phyloP scores from a whole-genome alignment of 2,113 vertebrate genomes.

The Dicerorhinus sumatrensis region DNA sequence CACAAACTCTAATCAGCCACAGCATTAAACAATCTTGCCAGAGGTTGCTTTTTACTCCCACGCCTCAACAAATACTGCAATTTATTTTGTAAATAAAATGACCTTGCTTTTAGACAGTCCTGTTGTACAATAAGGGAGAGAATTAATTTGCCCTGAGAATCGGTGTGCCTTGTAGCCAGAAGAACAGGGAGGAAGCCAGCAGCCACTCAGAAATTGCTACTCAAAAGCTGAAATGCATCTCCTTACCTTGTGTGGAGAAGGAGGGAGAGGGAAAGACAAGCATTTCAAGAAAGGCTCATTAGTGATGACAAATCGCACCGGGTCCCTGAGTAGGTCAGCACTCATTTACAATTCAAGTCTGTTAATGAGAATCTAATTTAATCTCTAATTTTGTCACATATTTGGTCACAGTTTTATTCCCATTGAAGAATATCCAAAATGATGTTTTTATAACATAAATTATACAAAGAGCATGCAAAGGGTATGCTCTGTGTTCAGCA shows the following conservation, averaged over 20 bases:
- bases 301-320: not conserved
- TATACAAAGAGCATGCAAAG: not conserved
- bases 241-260: not conserved
- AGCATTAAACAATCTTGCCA: not conserved
- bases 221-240: not conserved
- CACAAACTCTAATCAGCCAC: slow-evolving; percentile 35
- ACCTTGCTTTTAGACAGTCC: not conserved
- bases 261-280: not conserved
- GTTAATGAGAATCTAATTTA: slow-evolving; percentile 42
- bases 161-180: not conserved
- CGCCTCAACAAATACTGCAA: slow-evolving; percentile 33
- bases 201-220: not conserved
- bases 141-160: slow-evolving; percentile 18
- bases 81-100: slow-evolving; percentile 41
- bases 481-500: not conserved
- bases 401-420: not conserved
- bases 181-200: not conserved
- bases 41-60: slow-evolving; percentile 15
- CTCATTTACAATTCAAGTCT: not conserved
- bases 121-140: not conserved
- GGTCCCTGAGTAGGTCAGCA: not conserved
- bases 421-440: slow-evolving; percentile 4
- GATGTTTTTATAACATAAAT: slow-evolving; percentile 19
- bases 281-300: not conserved
- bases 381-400: slow-evolving; percentile 49